Evolutionary conservation across 2,888 invertebrate species (phyloP), one percentile per base, ranked within the genome.

Genomic region (Argyresthia goedartella): DNA sequence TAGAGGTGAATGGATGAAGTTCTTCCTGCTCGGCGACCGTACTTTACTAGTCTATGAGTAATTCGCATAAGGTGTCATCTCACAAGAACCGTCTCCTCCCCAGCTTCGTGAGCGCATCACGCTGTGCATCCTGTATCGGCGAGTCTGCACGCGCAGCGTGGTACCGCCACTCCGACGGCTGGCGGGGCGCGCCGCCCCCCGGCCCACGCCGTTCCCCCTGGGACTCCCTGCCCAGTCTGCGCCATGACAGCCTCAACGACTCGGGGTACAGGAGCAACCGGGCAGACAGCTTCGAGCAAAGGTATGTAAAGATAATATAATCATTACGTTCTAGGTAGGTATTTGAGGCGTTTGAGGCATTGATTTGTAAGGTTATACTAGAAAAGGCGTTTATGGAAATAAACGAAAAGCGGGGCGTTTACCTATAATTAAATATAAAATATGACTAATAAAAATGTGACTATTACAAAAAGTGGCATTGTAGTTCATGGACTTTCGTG

Each of bases 101-200:
- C 69, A 88, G 88, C 65, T 88, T 86, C 67, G 87, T 86, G 61
- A 88, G 89, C 54, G 88, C 89, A 55, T 90, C 91, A 41, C 89
- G 94, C 61, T 95, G 95, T 71, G 93, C 94, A 56, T 94, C 94
- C 49, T 95, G 95, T 80, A 93, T 95, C 76, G 95, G 95, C n/a
- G 95, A 95, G 79, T 94, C 95, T 25, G 94, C 95, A 56, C 90
- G 95, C 34, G 93, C 94, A 56, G 95, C 95, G 65, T 95, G 95
- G 95, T 95, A 95, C 85, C 91, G 95, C 13, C 95, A 95, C 79
- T 95, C 95, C 43, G 95, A 95, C 69, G 95, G 95, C 48, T 95
- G 95, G 95, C 91, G 89, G 54, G 89, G 89, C 53, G 87, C 87
- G 35, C 76, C 77, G 0, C 88, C 86, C 55, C 85, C 81, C 8